Percentiles rank a stretch among this genome's conserved stretches.
These are phyloP conservation scores for Tiaroga cobitis DNA, from an alignment of 2,797 vertebrate species.

Conservation along the genomic window DNA sequence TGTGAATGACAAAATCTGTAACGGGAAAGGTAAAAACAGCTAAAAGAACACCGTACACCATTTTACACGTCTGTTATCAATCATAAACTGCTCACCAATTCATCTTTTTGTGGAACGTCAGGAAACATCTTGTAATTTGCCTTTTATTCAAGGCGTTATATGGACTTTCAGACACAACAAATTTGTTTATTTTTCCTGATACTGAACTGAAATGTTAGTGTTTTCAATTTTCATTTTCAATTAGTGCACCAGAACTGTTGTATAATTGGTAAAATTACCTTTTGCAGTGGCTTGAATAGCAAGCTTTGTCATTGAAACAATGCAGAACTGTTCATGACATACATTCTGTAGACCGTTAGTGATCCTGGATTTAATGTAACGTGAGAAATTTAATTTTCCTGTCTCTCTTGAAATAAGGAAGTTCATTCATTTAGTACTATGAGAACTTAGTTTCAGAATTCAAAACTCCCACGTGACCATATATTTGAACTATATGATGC, in stretches of 20 bases:
- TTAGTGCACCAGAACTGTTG: not conserved
- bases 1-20: rapidly evolving
- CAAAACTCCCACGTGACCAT: not conserved
- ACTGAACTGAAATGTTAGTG: not conserved
- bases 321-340: not conserved
- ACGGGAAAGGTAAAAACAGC: slow-evolving; percentile 68
- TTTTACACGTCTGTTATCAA: not conserved
- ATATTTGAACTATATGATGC: not conserved
- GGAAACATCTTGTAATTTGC: not conserved
- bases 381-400: not conserved
- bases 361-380: not conserved
- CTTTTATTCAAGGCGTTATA: not conserved
- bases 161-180: not conserved
- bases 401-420: not conserved
- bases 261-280: not conserved
- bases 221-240: not conserved
- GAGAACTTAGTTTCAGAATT: not conserved
- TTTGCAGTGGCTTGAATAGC: not conserved
- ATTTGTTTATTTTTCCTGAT: not conserved
- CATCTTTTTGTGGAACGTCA: not conserved
- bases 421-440: not conserved
- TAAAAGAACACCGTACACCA: not conserved
- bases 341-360: not conserved
- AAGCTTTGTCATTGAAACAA: not conserved
- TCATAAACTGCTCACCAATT: not conserved